Evolutionary conservation across 1,140 invertebrate species (phyloP).

Genomic region (Helicoverpa zea): DNA sequence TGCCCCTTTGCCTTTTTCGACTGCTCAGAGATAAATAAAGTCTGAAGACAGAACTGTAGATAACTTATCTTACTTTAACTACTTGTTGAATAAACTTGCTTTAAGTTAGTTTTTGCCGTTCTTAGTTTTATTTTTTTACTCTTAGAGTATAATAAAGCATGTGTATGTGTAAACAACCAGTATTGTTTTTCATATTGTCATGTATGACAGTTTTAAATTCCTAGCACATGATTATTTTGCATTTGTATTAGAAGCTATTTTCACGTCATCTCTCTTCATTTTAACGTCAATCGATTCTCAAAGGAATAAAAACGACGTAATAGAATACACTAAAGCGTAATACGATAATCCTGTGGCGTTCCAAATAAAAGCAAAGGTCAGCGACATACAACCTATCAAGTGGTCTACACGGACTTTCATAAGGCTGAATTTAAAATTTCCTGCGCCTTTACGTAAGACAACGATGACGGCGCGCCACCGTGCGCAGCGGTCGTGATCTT

Average conservation of each 20-base stretch:
- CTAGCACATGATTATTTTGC: too few relatives aligned
- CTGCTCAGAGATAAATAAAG: conserved; percentile 7
- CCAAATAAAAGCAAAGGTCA: conserved; percentile 28
- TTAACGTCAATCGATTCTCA: too few relatives aligned
- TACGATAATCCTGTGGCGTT: background rate
- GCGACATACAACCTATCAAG: conserved; percentile 20
- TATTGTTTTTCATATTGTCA: too few relatives aligned
- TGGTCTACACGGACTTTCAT: conserved; percentile 37
- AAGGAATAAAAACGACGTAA: too few relatives aligned
- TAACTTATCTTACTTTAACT: background rate
- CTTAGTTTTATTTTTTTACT: background rate
- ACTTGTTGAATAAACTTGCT: conserved; percentile 33
- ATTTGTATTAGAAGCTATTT: too few relatives aligned
- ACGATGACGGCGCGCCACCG: conserved; percentile 35
- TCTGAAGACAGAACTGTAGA: conserved; percentile 28
- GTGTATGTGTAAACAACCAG: too few relatives aligned
- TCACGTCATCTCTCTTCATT: too few relatives aligned
- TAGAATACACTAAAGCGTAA: too few relatives aligned
- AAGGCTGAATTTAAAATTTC: conserved; percentile 42
- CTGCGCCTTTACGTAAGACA: conserved; percentile 52
- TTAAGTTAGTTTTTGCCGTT: conserved; percentile 26
- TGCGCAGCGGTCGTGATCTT: conserved; percentile 65
- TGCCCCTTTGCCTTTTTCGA: conserved; percentile 18
- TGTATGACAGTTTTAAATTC: too few relatives aligned
- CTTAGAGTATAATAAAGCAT: too few relatives aligned